Conservation (phyloP, 1,140 invertebrate species). For the Dendrolimus kikuchii region DNA sequence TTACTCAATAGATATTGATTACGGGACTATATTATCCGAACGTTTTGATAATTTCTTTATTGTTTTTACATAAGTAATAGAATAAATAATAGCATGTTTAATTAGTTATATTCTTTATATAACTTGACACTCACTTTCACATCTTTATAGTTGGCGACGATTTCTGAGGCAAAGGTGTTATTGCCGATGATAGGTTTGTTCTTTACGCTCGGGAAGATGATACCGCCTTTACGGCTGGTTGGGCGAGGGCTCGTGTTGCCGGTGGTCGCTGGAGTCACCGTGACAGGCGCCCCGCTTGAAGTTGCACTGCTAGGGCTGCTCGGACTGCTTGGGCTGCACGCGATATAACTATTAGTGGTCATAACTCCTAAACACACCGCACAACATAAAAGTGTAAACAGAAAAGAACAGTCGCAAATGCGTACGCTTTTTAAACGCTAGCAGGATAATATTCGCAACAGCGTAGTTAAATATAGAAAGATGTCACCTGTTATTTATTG, state of each 20-base stretch:
- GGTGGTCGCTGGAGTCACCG: conserved; percentile 19
- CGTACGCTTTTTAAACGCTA: conserved; percentile 23
- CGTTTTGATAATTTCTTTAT: conserved; percentile 21
- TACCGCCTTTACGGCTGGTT: conserved; percentile 78
- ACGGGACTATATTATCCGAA: conserved; percentile 17
- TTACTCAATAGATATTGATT: no score
- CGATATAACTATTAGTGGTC: conserved; percentile 52
- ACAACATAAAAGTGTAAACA: conserved; percentile 4
- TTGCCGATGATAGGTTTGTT: conserved; percentile 89
- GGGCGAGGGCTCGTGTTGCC: conserved; percentile 46
- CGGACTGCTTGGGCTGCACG: conserved; percentile 50
- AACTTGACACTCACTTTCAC: conserved; percentile 80
- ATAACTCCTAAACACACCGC: conserved; percentile 16
- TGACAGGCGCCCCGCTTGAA: conserved; percentile 17
- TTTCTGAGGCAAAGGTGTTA: conserved; percentile 84
- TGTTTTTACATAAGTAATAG: conserved; percentile 20
- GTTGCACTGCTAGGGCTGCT: conserved; percentile 32
- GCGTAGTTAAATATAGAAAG: conserved; percentile 31
- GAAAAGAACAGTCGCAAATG: conserved; percentile 13
- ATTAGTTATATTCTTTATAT: conserved; percentile 28
- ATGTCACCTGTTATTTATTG: conserved; percentile 54
- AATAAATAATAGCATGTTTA: conserved; percentile 23
- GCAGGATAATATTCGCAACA: conserved; percentile 23
- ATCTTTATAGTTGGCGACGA: conserved; percentile 82
- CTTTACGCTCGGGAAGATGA: conserved; percentile 92